These are phyloP conservation scores for Todiramphus saurophagus DNA, from an alignment of 2,113 vertebrate genomes.

Conservation along the genomic window DNA sequence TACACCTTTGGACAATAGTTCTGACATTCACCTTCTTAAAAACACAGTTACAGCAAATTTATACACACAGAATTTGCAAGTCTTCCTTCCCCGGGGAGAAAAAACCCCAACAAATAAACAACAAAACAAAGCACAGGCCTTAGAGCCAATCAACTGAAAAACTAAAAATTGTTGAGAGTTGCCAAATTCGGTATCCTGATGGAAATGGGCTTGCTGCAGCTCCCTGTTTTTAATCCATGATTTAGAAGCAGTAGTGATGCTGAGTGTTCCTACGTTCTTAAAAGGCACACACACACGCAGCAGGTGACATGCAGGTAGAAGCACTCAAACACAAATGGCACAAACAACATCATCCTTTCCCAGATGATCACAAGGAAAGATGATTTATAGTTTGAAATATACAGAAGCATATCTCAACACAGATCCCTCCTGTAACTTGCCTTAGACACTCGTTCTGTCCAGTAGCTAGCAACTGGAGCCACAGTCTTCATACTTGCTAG, in stretches of 20 bases:
- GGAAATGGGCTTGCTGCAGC: neutral
- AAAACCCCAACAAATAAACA: neutral
- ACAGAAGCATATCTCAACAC: neutral
- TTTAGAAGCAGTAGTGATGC: neutral
- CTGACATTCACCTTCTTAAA: neutral
- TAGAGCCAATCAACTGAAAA: neutral
- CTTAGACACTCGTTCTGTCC: neutral
- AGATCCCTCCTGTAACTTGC: neutral
- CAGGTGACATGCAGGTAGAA: rapidly evolving
- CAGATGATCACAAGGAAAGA: neutral
- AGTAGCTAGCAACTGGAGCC: neutral
- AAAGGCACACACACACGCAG: neutral
- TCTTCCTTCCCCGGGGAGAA: neutral
- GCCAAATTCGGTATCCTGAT: neutral
- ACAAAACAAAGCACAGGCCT: neutral
- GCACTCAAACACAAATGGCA: neutral
- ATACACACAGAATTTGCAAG: neutral
- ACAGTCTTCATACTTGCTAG: too few species aligned
- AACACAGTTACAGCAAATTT: neutral
- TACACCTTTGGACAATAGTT: neutral
- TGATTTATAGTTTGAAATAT: neutral
- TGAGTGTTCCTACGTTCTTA: neutral
- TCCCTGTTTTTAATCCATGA: neutral
- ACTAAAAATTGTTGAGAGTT: neutral
- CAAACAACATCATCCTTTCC: neutral